These are phyloP conservation scores for Ophioninae sp. DNA, from an alignment of 2,888 invertebrate species.

Conservation along the genomic window DNA sequence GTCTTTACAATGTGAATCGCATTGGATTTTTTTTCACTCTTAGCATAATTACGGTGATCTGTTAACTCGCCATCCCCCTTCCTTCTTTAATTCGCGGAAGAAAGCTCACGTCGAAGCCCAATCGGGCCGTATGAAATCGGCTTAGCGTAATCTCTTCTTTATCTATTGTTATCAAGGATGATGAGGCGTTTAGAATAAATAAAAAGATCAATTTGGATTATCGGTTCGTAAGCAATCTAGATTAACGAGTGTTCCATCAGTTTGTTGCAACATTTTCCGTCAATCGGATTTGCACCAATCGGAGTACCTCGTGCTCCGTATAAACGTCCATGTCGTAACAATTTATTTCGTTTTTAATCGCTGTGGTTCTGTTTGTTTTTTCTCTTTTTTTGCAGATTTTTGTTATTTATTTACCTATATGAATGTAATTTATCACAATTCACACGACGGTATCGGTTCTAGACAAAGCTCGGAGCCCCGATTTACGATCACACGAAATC, in stretches of 20 bases:
- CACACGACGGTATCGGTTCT: conserved; percentile 73
- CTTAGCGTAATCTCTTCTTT: conserved; percentile 13
- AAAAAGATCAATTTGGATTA: conserved; percentile 28
- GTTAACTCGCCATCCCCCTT: not conserved
- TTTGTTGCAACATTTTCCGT: conserved; percentile 10
- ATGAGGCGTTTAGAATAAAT: conserved; percentile 44
- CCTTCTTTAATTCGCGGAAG: not conserved
- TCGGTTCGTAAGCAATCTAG: conserved; percentile 49
- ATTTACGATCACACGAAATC: conserved; percentile 50
- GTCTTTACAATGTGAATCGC: conserved; percentile 71
- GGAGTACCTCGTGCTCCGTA: conserved; percentile 51
- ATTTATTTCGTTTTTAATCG: conserved; percentile 40
- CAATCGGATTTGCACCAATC: conserved; percentile 5
- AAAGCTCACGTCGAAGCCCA: conserved; percentile 60
- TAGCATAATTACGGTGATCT: conserved; percentile 22
- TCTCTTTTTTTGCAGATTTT: conserved; percentile 59
- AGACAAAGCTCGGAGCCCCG: conserved; percentile 60
- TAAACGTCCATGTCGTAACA: conserved; percentile 28
- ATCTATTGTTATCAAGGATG: conserved; percentile 29
- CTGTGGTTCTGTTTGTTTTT: not conserved
- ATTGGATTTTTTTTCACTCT: conserved; percentile 27
- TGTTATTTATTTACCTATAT: conserved; percentile 67
- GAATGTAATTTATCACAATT: conserved; percentile 75
- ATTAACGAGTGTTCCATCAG: conserved; percentile 2
- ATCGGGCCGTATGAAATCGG: conserved; percentile 53